Conservation (phyloP, 2,888 invertebrate genomes). For the Pristionchus mayeri region DNA sequence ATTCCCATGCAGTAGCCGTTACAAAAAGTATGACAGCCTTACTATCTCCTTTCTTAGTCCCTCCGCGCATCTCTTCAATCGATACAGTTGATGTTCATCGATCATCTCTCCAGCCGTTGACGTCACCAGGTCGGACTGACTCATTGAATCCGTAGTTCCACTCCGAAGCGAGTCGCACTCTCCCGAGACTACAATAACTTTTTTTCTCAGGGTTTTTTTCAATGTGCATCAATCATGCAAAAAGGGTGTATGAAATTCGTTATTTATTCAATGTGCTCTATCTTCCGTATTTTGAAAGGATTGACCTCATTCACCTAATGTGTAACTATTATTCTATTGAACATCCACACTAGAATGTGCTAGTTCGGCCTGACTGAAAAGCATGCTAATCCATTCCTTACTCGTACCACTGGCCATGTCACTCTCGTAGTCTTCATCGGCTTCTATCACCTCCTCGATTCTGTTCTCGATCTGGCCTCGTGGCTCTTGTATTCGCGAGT, state of each 20-base stretch:
- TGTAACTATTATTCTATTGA: too few relatives aligned
- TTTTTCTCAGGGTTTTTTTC: not conserved
- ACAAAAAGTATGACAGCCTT: too few relatives aligned
- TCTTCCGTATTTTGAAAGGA: too few relatives aligned
- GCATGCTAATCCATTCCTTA: not conserved
- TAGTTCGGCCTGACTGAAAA: too few relatives aligned
- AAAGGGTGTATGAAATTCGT: too few relatives aligned
- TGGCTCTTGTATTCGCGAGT: conserved; percentile 64
- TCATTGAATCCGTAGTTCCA: not conserved
- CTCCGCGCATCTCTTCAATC: conserved; percentile 62
- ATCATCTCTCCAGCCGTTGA: conserved; percentile 57
- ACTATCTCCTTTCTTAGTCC: too few relatives aligned
- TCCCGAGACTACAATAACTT: conserved; percentile 24
- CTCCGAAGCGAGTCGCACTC: conserved; percentile 9
- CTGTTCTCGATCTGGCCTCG: conserved; percentile 58
- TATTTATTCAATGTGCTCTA: too few relatives aligned
- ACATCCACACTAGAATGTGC: too few relatives aligned
- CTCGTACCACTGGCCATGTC: conserved; percentile 62
- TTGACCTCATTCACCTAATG: too few relatives aligned
- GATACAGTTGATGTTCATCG: conserved; percentile 61
- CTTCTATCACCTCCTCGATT: conserved; percentile 57
- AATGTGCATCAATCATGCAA: too few relatives aligned
- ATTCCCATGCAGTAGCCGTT: too few relatives aligned
- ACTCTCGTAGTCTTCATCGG: conserved; percentile 68
- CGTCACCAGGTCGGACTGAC: conserved; percentile 34